Evolutionary conservation across 2,797 vertebrate species (phyloP).

Genomic region (Gadopsis bispinosus): DNA sequence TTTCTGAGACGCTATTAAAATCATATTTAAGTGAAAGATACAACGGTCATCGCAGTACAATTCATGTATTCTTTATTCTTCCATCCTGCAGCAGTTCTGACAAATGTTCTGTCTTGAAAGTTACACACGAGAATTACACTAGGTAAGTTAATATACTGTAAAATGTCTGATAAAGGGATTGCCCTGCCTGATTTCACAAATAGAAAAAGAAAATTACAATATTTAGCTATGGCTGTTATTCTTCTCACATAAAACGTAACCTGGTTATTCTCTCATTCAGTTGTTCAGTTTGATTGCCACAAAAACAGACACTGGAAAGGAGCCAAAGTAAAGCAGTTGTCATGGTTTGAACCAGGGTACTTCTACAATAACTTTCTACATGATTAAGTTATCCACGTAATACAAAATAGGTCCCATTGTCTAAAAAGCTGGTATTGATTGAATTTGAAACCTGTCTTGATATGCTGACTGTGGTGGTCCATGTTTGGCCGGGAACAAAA

Average conservation of each 20-base stretch:
- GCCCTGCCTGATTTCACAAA: background rate
- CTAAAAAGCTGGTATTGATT: background rate
- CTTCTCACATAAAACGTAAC: background rate
- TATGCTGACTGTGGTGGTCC: background rate
- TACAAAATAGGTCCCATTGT: background rate
- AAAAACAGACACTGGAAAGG: too few species aligned
- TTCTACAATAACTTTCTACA: background rate
- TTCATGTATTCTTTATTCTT: background rate
- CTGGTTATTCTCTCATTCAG: background rate
- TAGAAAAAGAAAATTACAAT: background rate
- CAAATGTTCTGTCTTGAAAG: background rate
- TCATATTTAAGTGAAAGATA: constrained; percentile 5
- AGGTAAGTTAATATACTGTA: background rate
- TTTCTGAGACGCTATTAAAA: constrained; percentile 24
- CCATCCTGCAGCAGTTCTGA: background rate
- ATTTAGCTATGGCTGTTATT: background rate
- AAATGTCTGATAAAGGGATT: background rate
- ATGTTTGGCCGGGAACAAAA: background rate
- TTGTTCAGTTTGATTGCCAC: background rate
- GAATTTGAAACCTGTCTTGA: background rate
- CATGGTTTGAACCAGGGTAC: too few species aligned
- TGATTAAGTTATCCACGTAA: background rate
- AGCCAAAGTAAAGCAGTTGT: too few species aligned
- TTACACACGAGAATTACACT: background rate
- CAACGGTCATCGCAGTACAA: background rate